These are phyloP conservation scores for Cybosia mesomella DNA, from an alignment of 2,888 invertebrate species.

Conservation along the genomic window DNA sequence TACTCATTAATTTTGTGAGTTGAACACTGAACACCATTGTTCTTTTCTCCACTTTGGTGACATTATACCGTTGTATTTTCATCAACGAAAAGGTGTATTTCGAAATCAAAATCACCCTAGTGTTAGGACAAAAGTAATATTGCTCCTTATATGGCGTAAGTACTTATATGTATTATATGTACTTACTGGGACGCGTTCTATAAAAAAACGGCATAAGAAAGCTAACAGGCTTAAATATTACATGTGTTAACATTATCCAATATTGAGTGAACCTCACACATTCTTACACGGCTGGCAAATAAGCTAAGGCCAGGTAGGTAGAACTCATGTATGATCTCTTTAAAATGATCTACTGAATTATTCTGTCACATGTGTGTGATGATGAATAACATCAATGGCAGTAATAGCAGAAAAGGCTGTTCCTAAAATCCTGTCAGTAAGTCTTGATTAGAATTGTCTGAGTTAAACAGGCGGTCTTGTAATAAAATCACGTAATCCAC, in stretches of 20 bases:
- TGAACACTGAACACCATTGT: no score
- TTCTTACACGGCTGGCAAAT: slow-evolving; percentile 38
- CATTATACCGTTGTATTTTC: no score
- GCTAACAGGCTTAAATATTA: slow-evolving; percentile 47
- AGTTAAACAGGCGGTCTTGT: not conserved
- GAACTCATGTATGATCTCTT: not conserved
- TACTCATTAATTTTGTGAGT: no score
- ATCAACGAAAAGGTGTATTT: not conserved
- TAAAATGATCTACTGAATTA: not conserved
- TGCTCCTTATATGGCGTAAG: not conserved
- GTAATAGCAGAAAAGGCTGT: not conserved
- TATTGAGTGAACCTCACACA: slow-evolving; percentile 41
- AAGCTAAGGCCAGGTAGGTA: slow-evolving; percentile 33
- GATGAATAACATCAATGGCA: not conserved
- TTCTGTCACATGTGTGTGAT: not conserved
- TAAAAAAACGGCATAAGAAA: slow-evolving; percentile 20
- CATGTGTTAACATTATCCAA: slow-evolving; percentile 49
- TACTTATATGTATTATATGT: not conserved
- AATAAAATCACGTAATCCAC: no score
- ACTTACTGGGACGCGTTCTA: not conserved
- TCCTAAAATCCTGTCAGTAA: not conserved
- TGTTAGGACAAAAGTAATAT: not conserved
- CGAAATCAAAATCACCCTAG: not conserved
- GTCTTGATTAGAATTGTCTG: not conserved
- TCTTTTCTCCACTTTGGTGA: no score